Base-by-base conservation (phyloP, 2,797 vertebrate genomes). In the Gouania willdenowi region DNA sequence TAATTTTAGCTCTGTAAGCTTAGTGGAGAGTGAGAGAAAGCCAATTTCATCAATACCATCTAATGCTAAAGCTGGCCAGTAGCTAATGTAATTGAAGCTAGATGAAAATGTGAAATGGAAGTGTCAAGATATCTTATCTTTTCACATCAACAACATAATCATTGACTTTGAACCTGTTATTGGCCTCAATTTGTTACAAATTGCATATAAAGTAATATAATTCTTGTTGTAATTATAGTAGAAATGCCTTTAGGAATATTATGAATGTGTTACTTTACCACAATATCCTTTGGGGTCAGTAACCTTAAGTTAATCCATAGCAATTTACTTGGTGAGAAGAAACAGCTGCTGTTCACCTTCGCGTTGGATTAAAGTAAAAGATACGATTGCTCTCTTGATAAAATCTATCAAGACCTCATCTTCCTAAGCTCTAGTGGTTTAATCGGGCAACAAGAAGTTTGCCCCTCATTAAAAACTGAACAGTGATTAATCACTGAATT, bases 21-120 rank as follows among this genome's bases (percentile, higher is more conserved):
- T 59, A 29, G 25, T 4, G 8, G 36, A 45, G 54, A 70, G 40
- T 29, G 49, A 74, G 44, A 59, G 38, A 23, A 58, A 67, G 61
- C 63, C 66, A 53, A 80, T 77, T 70, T 60, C 41, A 66, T 79
- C 55, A 66, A 72, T 74, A 62, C 15, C 15, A 26, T 43, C 27
- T 56, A 69, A 73, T 40, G 55, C 65, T 60, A 67, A 54, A 49
- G 46, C 36, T 49, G 8, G 46, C 48, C 44, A 24, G 41, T 34
- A 41, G 28, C 8, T 29, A 27, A 47, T 60, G 45, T 36, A 25
- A 48, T 16, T 46, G 10, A n/a, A 46, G 21, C 29, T 8, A 10
- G 19, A 8, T 12, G 15, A 15, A 20, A 26, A 28, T n/a, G n/a
- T n/a, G n/a, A n/a, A n/a, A n/a, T n/a, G 6, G n/a, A n/a, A n/a